phyloP scores from a whole-genome alignment of 2,797 vertebrate genomes.

The Ptychadena robeensis region DNA sequence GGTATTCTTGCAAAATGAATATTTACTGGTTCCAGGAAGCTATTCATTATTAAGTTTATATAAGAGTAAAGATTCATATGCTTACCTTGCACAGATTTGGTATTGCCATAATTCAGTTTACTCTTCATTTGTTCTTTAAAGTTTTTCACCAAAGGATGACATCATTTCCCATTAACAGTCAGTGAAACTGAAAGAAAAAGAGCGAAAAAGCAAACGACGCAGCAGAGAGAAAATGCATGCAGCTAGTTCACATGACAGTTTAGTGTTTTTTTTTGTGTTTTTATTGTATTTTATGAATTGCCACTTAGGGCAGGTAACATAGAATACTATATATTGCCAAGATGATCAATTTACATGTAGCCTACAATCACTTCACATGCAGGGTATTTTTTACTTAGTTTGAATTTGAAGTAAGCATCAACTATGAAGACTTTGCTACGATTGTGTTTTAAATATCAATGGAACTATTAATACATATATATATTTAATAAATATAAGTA shows the following conservation, averaged over 20 bases:
- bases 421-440: background rate
- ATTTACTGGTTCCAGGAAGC: too few relatives aligned
- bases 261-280: background rate
- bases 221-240: constrained; percentile 63
- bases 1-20: too few relatives aligned
- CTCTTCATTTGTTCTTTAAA: constrained; percentile 14
- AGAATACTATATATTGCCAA: background rate
- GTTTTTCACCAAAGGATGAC: background rate
- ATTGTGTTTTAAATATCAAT: background rate
- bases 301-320: background rate
- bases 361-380: background rate
- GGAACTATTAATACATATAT: background rate
- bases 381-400: background rate
- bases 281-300: too few relatives aligned
- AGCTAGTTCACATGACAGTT: background rate
- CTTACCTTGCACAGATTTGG: constrained; percentile 36
- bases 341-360: background rate
- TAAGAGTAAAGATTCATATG: too few relatives aligned
- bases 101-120: background rate
- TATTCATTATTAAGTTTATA: too few relatives aligned
- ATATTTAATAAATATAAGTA: background rate
- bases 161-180: constrained; percentile 67
- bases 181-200: constrained; percentile 70
- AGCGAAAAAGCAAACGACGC: constrained; percentile 68
- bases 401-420: background rate